Percentiles rank a stretch among this genome's conserved stretches.
These are phyloP conservation scores for Lutraria rhynchaena DNA, from an alignment of 1,140 invertebrate species.

Conservation along the genomic window DNA sequence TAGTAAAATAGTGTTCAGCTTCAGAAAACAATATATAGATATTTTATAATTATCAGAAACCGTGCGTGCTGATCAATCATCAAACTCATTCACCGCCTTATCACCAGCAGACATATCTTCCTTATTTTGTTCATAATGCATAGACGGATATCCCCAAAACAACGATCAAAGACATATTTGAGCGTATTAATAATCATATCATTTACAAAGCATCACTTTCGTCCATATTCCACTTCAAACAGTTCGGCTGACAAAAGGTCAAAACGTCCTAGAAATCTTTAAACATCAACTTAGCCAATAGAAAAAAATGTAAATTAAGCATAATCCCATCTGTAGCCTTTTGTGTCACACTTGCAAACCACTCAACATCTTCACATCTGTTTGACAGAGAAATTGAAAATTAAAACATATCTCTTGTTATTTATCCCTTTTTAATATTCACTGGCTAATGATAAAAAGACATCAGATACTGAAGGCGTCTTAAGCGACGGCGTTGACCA, in stretches of 20 bases:
- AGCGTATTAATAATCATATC: slow-evolving; percentile 11
- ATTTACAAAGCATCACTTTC: no score
- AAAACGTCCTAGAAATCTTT: slow-evolving; percentile 17
- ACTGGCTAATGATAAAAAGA: slow-evolving; percentile 44
- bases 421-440: slow-evolving; percentile 54
- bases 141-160: no score
- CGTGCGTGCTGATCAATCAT: no score
- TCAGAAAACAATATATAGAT: no score
- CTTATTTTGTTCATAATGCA: no score
- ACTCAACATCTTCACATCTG: slow-evolving; percentile 40
- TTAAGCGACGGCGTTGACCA: slow-evolving; percentile 26
- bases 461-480: slow-evolving; percentile 54
- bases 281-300: slow-evolving; percentile 15
- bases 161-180: slow-evolving; percentile 36
- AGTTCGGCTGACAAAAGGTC: slow-evolving; percentile 1
- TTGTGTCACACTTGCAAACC: slow-evolving; percentile 38
- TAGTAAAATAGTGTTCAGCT: no score
- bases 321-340: slow-evolving; percentile 46
- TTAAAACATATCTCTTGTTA: slow-evolving; percentile 52
- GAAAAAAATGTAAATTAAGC: slow-evolving; percentile 39
- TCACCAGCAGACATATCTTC: no score
- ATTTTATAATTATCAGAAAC: no score
- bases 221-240: background rate
- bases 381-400: slow-evolving; percentile 41
- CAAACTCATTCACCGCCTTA: no score